Base-by-base conservation (phyloP, 2,113 vertebrate genomes). In the Barbus barbus region DNA sequence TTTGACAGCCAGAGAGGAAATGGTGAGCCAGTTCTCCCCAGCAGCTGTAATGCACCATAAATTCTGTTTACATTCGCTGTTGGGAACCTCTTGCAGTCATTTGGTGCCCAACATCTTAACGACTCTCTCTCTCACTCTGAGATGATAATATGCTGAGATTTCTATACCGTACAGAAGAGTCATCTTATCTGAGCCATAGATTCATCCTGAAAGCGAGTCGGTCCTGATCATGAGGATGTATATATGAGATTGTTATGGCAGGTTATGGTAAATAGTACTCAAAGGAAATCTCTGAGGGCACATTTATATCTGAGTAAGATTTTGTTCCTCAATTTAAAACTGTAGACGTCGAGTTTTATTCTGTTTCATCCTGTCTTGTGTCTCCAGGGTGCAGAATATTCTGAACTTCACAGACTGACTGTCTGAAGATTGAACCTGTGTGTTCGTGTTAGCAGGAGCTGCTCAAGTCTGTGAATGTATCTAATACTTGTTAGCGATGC, bases 1-100 rank as follows among this genome's bases (percentile, higher is more conserved):
- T 91, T 91, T 90, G 89, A 89, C 89, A 82, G 72, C 51, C 87
- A 83, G 78, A 79, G 78, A 86, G 71, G 73, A 73, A 51, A 83
- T 85, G 77, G 51, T 76, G 86, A 83, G 46, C 81, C 81, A 83
- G 84, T 86, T 69, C 78, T 84, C 85, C 84, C 83, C 84, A 89
- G 90, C 83, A 41, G 86, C 85, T 31, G 89, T 90, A 90, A 91
- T 91, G 90, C 91, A 89, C 91, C 90, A 92, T 92, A 91, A 93
- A 91, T 91, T 91, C 89, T 92, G 90, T 90, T 89, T 87, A 89
- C 90, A 87, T 90, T 89, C 85, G 44, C 90, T 86, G 89, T 87
- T 78, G 87, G 89, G 83, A 87, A 91, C 89, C 89, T 86, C 83
- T 88, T 33, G 13, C 86, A 87, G 86, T 87, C 72, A 85, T 86